phyloP scores from a whole-genome alignment of 1,140 invertebrate genomes.

The Tetramorium alpestre region DNA sequence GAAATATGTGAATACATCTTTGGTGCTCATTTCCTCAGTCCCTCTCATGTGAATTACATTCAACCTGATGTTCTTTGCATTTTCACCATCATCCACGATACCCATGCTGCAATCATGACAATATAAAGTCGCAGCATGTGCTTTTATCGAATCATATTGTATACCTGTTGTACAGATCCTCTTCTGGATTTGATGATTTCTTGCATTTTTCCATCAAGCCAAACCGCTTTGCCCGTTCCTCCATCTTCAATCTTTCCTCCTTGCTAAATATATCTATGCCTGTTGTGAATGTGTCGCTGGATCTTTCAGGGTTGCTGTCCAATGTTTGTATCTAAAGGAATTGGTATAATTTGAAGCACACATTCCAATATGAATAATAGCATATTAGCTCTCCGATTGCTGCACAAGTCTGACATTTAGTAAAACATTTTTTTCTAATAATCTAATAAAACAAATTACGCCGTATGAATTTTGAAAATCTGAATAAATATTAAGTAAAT shows the following conservation, averaged over 20 bases:
- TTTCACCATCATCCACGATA: conserved; percentile 87
- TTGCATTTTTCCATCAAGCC: conserved; percentile 87
- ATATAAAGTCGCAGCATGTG: background rate
- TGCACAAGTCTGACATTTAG: no score
- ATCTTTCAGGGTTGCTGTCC: conserved; percentile 80
- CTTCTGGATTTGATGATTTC: conserved; percentile 86
- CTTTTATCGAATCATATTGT: background rate
- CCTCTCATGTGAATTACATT: conserved; percentile 92
- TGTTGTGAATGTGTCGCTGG: conserved; percentile 85
- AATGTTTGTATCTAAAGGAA: conserved; percentile 25
- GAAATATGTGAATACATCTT: conserved; percentile 93
- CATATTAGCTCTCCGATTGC: no score
- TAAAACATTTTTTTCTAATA: no score
- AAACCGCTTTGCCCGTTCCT: conserved; percentile 90
- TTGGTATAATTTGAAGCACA: background rate
- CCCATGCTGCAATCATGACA: conserved; percentile 86
- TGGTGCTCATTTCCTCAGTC: conserved; percentile 90
- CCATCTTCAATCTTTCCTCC: conserved; percentile 88
- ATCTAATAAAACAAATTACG: no score
- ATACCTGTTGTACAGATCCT: conserved; percentile 88
- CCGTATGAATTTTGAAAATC: no score
- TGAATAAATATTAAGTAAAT: no score
- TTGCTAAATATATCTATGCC: conserved; percentile 88
- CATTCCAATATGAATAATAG: background rate
- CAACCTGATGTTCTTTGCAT: conserved; percentile 87